Percentiles rank a stretch among this genome's conserved stretches.
These are phyloP conservation scores for Falco rusticolus DNA, from an alignment of 2,797 vertebrate species.

Conservation along the genomic window DNA sequence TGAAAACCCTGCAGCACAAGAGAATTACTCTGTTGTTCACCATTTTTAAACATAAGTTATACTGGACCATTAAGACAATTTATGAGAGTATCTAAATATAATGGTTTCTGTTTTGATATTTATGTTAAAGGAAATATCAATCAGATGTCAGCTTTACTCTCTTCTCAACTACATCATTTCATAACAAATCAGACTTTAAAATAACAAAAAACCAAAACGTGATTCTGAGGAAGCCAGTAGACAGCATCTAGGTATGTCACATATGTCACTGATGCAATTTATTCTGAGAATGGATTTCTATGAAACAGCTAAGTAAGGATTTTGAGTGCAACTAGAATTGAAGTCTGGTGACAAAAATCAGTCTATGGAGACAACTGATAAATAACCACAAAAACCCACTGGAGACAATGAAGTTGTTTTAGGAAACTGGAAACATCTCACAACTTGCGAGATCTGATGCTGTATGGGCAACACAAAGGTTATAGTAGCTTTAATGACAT, in stretches of 20 bases:
- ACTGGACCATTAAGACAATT: not conserved
- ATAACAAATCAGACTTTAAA: not conserved
- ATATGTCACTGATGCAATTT: not conserved
- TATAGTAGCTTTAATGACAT: not conserved
- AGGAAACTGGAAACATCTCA: not conserved
- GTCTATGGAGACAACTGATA: not conserved
- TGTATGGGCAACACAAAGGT: not conserved
- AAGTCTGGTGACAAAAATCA: not conserved
- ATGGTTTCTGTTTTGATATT: not conserved
- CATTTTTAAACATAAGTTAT: not conserved
- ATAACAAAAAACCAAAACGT: not conserved
- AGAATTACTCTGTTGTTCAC: not conserved
- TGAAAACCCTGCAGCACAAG: not conserved
- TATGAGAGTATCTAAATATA: not conserved
- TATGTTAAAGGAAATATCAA: not conserved
- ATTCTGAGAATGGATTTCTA: not conserved
- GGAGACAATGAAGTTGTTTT: not conserved
- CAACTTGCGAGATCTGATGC: not conserved
- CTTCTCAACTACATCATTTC: not conserved
- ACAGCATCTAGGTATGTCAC: not conserved
- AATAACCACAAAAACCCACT: not conserved
- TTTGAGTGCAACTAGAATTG: not conserved
- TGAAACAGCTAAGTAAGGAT: not conserved
- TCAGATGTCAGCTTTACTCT: not conserved
- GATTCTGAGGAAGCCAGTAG: not conserved